phyloP scores from a whole-genome alignment of 64 coral and sea anemone species.

The Cladopsammia gracilis region DNA sequence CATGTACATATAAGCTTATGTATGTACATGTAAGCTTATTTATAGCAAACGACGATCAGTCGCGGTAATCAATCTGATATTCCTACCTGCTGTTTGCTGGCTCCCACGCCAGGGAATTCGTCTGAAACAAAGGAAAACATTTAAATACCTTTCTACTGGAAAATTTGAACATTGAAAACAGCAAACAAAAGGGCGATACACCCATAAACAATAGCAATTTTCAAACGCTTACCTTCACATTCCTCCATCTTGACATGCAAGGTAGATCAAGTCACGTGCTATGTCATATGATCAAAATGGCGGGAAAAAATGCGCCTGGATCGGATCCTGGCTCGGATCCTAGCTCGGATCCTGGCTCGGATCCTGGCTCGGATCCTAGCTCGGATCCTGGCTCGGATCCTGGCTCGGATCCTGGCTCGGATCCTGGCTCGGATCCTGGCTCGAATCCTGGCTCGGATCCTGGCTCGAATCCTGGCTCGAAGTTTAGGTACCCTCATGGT shows the following conservation, averaged over 20 bases:
- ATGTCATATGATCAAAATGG: not conserved
- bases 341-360: conserved; percentile 11
- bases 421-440: no score
- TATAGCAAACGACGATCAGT: not conserved
- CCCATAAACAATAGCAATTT: conserved; percentile 12
- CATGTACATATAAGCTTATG: no score
- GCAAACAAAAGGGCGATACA: not conserved
- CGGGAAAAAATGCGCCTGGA: not conserved
- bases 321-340: not conserved
- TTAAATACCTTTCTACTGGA: conserved; percentile 19
- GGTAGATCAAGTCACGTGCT: not conserved
- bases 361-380: not conserved
- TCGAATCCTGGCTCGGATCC: no score
- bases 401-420: no score
- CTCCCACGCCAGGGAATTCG: not conserved
- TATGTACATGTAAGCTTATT: no score
- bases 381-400: no score
- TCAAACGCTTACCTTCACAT: not conserved
- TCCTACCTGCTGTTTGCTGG: not conserved
- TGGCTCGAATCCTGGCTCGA: no score
- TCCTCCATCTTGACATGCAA: conserved; percentile 19
- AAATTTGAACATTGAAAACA: not conserved
- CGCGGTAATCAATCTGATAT: not conserved
- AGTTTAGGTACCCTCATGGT: no score
- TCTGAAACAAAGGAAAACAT: not conserved